Evolutionary conservation across 2,797 vertebrate genomes (phyloP), one percentile per base, ranked within the genome.

Genomic region (Pithecia hirsuta): DNA sequence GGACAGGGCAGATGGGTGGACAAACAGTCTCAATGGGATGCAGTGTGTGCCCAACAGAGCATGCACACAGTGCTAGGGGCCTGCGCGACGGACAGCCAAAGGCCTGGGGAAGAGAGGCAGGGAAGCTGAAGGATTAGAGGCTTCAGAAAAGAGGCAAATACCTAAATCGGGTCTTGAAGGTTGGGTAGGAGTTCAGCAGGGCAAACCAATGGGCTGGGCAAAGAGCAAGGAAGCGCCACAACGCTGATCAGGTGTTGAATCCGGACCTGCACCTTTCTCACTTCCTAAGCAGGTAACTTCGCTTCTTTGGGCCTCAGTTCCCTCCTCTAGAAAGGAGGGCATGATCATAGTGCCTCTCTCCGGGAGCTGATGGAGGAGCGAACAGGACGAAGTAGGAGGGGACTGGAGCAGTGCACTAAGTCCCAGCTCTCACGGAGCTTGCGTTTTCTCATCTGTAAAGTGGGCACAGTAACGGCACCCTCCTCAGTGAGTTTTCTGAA

Each of bases 401-500:
- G 12, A n/a, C 24, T 4, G n/a, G 22, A 44, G 36, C 17, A 8
- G 1, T 4, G 44, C 74, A 22, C 74, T 12, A 17, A 28, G 36
- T 19, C 11, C 10, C 52, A 46, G 67, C 88, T 26, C 6, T 28
- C 64, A n/a, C 0, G 5, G 41, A 44, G 7, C 46, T 15, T 13
- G 41, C 12, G 0, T 44, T 75, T 85, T 33, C 46, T 57, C 59
- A 67, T 52, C 22, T 5, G 55, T 10, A 22, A 39, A 24, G 20
- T 12, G 26, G 52, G 76, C 2, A 10, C 7, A 19, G 17, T 13
- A 11, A 39, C 0, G 0, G 44, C 0, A 5, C 6, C 24, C 50
- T 44, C 22, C 24, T 50, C 39, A 30, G 19, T n/a, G 13, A n/a
- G 52, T 9, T 67, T 70, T 22, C 8, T 24, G 9, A 39, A 30